Percentiles rank a stretch among this genome's conserved stretches.
These are phyloP conservation scores for Platerodrilus igneus DNA, from an alignment of 2,888 invertebrate genomes.

Conservation along the genomic window DNA sequence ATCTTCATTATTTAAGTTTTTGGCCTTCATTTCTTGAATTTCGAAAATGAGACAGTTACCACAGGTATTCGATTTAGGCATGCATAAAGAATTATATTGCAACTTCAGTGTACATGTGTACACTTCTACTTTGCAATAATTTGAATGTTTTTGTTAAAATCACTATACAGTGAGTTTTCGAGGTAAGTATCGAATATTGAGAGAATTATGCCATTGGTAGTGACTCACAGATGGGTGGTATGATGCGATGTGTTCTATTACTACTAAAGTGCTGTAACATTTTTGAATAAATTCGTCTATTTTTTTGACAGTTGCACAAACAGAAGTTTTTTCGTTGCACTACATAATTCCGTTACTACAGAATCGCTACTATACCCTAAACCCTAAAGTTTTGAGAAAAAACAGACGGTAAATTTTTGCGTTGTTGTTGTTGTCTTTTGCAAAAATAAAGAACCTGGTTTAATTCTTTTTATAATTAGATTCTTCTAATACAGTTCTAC, in stretches of 20 bases:
- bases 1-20: too few relatives aligned
- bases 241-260: background rate
- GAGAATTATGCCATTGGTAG: constrained; percentile 1
- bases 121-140: constrained; percentile 2
- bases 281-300: background rate
- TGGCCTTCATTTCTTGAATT: background rate
- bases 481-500: background rate
- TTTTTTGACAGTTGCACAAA: constrained; percentile 8
- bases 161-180: background rate
- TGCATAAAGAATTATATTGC: background rate
- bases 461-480: background rate
- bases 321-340: constrained; percentile 13
- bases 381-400: constrained; percentile 14
- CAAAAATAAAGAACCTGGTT: background rate
- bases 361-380: constrained; percentile 20
- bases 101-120: background rate
- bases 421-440: background rate
- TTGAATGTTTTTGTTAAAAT: constrained; percentile 1
- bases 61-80: constrained; percentile 28
- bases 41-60: constrained; percentile 3
- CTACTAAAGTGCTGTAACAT: background rate
- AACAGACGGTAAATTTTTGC: constrained; percentile 9
- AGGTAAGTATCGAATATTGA: constrained; percentile 6
- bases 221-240: constrained; percentile 2
- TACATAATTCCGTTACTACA: constrained; percentile 23